phyloP scores from a whole-genome alignment of 1,140 invertebrate species.

The Pomacea maculata region DNA sequence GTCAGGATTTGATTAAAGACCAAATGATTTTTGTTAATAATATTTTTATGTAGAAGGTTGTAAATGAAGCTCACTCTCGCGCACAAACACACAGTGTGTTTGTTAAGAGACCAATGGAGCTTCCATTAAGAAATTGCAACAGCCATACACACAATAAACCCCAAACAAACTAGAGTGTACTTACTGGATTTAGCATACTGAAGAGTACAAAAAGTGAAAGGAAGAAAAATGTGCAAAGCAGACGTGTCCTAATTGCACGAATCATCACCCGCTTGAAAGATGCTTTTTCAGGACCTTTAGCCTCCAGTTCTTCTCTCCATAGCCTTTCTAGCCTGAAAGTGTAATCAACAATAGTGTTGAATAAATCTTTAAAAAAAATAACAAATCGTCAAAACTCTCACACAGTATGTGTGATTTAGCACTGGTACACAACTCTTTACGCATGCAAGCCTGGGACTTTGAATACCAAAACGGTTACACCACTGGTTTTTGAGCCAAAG shows the following conservation, averaged over 20 bases:
- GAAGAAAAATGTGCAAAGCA: constrained; percentile 68
- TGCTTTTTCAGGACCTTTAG: constrained; percentile 45
- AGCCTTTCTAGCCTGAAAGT: constrained; percentile 58
- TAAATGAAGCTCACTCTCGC: too few species aligned
- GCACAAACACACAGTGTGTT: constrained; percentile 5
- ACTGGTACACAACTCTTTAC: too few species aligned
- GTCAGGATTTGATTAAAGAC: too few species aligned
- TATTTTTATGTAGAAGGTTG: too few species aligned
- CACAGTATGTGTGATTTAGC: too few species aligned
- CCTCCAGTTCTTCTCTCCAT: constrained; percentile 63
- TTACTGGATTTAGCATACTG: constrained; percentile 74
- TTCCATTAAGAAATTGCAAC: neutral
- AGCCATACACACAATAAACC: neutral
- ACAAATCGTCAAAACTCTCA: neutral
- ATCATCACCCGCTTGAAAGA: constrained; percentile 70
- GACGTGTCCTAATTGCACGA: constrained; percentile 70
- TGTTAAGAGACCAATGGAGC: neutral
- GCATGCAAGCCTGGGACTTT: too few species aligned
- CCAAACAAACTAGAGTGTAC: constrained; percentile 29
- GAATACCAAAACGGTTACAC: too few species aligned
- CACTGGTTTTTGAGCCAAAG: too few species aligned
- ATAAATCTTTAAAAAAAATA: neutral
- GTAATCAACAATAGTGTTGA: neutral
- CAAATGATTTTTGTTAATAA: too few species aligned
- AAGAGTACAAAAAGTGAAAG: constrained; percentile 69